Evolutionary conservation across 2,888 invertebrate species (phyloP), one percentile per base, ranked within the genome.

Genomic region (Caprella mutica): DNA sequence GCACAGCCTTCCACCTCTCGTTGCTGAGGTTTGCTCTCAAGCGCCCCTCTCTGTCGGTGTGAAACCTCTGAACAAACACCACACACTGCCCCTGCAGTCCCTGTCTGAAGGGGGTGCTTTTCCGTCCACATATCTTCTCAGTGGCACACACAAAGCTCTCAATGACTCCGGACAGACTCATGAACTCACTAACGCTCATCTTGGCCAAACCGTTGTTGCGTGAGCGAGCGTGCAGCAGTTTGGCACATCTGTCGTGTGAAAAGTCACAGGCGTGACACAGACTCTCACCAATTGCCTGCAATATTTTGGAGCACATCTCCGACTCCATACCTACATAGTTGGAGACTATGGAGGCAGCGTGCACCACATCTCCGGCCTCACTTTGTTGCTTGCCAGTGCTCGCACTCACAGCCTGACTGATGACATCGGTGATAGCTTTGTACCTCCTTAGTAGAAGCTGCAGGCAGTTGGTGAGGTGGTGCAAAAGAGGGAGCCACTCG

Each of bases 1-100:
- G 91, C 4, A 91, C 87, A 67, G 85, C 82, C 70, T 87, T 90
- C 97, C 97, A 97, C 60, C 87, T 77, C 73, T 97, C 97, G 64
- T 82, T 82, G 71, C 94, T 94, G 43, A 97, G 76, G 35, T 92
- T 79, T 61, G 86, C 73, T 40, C 84, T 84, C 54, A 97, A 75
- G 73, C 92, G 91, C 52, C 81, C 81, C 73, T 89, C 87, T 44
- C 89, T 79, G 69, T 92, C 90, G 39, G 82, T 79, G 73, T 97
- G 96, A 72, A 97, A 90, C 69, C 85, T 82, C 70, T 86, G 85
- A 52, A 93, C 86, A 74, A 91, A 94, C 70, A 86, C 85, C 70
- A 48, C 48, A 24, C 48, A 48, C 48, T 48, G 48, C 52, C 72
- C 77, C 73, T 88, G 86, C 61, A 92, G 80, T 53, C 89, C 86